Evolutionary conservation across 2,797 vertebrate species (phyloP).

Genomic region (Cottoperca gobio): DNA sequence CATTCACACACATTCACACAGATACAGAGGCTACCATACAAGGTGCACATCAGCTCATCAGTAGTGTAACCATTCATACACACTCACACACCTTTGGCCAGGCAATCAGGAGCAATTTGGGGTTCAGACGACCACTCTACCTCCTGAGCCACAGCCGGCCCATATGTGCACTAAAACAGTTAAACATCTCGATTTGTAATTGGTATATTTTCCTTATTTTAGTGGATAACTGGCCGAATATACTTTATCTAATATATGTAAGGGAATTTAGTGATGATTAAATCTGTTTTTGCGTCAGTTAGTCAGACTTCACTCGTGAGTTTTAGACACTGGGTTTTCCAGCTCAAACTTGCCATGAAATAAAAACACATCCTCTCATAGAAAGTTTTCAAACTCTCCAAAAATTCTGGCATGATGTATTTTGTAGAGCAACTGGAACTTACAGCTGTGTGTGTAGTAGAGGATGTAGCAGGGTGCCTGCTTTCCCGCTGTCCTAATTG

Average conservation of each 20-base stretch:
- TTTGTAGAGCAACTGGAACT: conserved; percentile 29
- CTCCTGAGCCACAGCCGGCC: too few relatives aligned
- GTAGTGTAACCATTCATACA: too few relatives aligned
- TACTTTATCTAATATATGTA: background rate
- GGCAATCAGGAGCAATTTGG: too few relatives aligned
- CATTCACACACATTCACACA: too few relatives aligned
- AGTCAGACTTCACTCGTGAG: background rate
- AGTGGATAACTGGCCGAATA: background rate
- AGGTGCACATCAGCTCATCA: too few relatives aligned
- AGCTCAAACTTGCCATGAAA: conserved; percentile 14
- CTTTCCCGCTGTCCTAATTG: conserved; percentile 60
- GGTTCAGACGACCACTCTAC: too few relatives aligned
- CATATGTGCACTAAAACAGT: background rate
- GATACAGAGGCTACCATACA: too few relatives aligned
- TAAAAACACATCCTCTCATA: conserved; percentile 2
- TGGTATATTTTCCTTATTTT: background rate
- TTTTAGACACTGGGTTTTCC: conserved; percentile 6
- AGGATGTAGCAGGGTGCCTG: conserved; percentile 22
- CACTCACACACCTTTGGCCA: too few relatives aligned
- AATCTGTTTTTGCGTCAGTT: background rate
- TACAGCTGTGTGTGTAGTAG: conserved; percentile 19
- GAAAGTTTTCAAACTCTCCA: conserved; percentile 33
- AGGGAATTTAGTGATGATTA: background rate
- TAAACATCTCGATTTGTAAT: background rate
- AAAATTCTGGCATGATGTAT: conserved; percentile 12